A percentile compares a stretch with the other conserved stretches of the same genome.
Evolutionary conservation across 2,113 vertebrate species (phyloP).

Genomic region (Pelmatolapia mariae): DNA sequence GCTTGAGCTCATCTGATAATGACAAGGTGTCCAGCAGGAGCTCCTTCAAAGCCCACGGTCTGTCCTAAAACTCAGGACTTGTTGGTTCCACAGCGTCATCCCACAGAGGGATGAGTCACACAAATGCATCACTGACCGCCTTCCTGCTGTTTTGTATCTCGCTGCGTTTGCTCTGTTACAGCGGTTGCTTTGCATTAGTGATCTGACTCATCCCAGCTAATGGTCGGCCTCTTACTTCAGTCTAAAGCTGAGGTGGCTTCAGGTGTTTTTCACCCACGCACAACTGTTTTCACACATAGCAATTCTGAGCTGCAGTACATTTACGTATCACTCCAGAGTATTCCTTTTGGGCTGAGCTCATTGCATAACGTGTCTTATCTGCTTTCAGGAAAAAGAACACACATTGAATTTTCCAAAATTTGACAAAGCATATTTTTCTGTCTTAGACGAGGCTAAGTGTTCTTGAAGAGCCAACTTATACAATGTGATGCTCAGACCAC

Average conservation of each 20-base stretch:
- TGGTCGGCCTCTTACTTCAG: neutral
- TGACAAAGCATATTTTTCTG: neutral
- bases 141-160: neutral
- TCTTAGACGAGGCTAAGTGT: neutral
- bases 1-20: neutral
- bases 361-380: neutral
- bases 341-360: neutral
- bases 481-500: neutral
- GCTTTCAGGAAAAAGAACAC: neutral
- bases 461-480: neutral
- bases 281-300: neutral
- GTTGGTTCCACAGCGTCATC: neutral
- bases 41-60: neutral
- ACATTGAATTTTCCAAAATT: neutral
- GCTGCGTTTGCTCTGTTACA: neutral
- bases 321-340: neutral
- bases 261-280: neutral
- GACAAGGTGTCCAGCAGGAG: neutral
- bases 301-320: neutral
- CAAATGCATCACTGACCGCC: neutral
- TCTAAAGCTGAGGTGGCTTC: neutral
- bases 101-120: slow-evolving; percentile 35
- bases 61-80: neutral
- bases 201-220: slow-evolving; percentile 26
- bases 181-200: neutral